A percentile compares a stretch with the other conserved stretches of the same genome.
Conservation (phyloP, 2,888 invertebrate genomes). For the Aphidoletes aphidimyza region DNA sequence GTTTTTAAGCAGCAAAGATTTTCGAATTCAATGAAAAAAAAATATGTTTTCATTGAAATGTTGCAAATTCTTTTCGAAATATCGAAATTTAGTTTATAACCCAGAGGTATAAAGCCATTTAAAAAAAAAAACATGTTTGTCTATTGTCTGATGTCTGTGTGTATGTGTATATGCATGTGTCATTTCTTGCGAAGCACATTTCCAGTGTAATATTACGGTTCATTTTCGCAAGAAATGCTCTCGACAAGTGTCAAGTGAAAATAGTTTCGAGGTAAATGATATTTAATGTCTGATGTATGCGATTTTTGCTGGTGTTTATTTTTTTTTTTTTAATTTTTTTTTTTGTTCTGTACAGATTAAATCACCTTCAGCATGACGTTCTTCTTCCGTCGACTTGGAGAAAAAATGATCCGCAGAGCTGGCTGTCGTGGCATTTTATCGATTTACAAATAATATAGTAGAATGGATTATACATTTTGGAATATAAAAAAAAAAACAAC, state of each 20-base stretch:
- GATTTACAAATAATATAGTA: background rate
- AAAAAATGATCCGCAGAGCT: slow-evolving; percentile 59
- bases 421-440: slow-evolving; percentile 57
- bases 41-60: background rate
- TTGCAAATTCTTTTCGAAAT: background rate
- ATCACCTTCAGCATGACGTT: slow-evolving; percentile 58
- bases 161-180: no score
- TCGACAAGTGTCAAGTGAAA: no score
- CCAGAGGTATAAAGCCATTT: no score
- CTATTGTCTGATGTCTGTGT: no score
- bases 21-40: background rate
- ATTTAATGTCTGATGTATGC: background rate
- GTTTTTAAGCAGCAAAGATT: background rate
- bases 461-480: slow-evolving; percentile 1
- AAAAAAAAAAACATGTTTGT: no score
- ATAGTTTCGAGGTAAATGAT: slow-evolving; percentile 20
- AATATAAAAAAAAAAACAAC: slow-evolving; percentile 8
- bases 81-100: slow-evolving; percentile 13
- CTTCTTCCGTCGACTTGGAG: slow-evolving; percentile 59
- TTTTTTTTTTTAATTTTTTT: background rate
- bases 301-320: background rate
- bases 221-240: no score
- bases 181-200: no score
- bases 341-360: slow-evolving; percentile 26
- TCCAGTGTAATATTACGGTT: no score